Percentiles rank a stretch among this genome's conserved stretches.
These are phyloP conservation scores for Heteronetta atricapilla DNA, from an alignment of 2,113 vertebrate species.

Conservation along the genomic window DNA sequence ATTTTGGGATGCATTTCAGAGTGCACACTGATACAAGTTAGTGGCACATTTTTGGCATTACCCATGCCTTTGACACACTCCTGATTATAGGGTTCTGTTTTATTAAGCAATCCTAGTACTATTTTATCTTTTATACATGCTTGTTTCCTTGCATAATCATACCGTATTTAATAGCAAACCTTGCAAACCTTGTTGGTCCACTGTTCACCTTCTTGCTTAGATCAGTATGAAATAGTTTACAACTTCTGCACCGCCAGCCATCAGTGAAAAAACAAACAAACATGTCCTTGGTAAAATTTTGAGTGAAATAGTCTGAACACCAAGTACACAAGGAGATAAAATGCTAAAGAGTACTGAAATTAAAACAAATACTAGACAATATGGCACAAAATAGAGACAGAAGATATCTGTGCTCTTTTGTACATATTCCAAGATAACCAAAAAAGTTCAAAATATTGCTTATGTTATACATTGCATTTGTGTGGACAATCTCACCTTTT, in stretches of 20 bases:
- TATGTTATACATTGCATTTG: not conserved
- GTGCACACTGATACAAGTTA: too few species aligned
- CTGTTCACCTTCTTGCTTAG: not conserved
- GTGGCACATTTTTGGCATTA: not conserved
- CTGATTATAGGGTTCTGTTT: not conserved
- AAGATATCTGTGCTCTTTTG: not conserved
- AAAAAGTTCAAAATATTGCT: not conserved
- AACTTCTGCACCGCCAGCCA: not conserved
- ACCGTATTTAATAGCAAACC: not conserved
- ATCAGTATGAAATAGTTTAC: not conserved
- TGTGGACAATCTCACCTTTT: not conserved
- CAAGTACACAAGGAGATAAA: not conserved
- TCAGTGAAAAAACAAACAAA: not conserved
- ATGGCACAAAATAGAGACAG: not conserved
- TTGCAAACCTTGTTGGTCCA: not conserved
- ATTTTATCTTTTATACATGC: not conserved
- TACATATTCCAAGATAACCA: not conserved
- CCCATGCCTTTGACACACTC: not conserved
- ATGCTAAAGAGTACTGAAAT: not conserved
- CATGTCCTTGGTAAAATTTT: not conserved
- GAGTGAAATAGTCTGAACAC: not conserved
- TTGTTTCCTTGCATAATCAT: not conserved
- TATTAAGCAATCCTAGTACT: accelerated
- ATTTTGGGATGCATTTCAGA: not conserved
- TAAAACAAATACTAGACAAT: not conserved